These are phyloP conservation scores for Gymnosoma rotundatum DNA, from an alignment of 2,888 invertebrate species.

Conservation along the genomic window DNA sequence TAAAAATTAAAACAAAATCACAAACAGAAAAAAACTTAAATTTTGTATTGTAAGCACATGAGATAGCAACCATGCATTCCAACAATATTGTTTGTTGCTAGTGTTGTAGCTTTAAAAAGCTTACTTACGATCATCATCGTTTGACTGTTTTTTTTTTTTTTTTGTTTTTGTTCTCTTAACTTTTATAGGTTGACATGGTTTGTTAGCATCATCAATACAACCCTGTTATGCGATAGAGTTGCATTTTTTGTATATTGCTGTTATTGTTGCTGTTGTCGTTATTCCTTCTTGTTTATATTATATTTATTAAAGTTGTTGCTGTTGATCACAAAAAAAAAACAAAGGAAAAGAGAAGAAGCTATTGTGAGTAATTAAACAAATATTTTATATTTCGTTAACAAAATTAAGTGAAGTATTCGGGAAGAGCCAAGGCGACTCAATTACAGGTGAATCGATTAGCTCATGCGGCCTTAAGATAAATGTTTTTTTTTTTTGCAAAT, in stretches of 20 bases:
- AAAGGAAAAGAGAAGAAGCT: conserved; percentile 62
- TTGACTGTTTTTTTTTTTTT: background rate
- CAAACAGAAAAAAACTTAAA: background rate
- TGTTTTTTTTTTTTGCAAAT: too few species aligned
- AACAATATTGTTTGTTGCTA: conserved; percentile 46
- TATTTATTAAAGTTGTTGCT: conserved; percentile 44
- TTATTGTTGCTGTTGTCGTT: conserved; percentile 46
- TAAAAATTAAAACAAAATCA: background rate
- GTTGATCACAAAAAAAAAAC: conserved; percentile 13
- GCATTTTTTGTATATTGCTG: conserved; percentile 42
- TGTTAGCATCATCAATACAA: conserved; percentile 62
- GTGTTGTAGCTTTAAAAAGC: conserved; percentile 38
- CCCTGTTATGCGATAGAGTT: conserved; percentile 61
- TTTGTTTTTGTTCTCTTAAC: background rate
- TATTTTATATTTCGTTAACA: conserved; percentile 56
- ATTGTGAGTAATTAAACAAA: conserved; percentile 70
- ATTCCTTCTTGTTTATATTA: conserved; percentile 55
- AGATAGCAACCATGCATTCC: conserved; percentile 45
- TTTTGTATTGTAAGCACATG: conserved; percentile 58
- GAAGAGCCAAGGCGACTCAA: background rate
- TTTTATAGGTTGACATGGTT: conserved; percentile 64
- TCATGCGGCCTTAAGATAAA: too few species aligned
- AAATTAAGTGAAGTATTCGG: background rate
- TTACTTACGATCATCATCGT: conserved; percentile 46
- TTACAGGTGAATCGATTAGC: background rate